Percentiles rank a stretch among this genome's conserved stretches.
phyloP scores from a whole-genome alignment of 2,797 vertebrate species.

The Tokudaia muenninki region DNA sequence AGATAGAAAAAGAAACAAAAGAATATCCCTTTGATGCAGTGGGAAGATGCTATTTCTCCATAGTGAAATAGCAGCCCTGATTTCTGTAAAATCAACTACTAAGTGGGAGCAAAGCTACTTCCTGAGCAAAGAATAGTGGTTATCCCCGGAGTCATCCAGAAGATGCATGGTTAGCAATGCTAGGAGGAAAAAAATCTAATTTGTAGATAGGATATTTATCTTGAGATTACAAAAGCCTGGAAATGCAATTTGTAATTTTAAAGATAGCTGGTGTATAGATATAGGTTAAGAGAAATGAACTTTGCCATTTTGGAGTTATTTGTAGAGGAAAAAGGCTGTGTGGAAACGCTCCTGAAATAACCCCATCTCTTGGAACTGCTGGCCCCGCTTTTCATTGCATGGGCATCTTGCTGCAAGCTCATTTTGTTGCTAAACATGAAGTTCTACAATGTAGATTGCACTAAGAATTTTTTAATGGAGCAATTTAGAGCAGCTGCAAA shows the following conservation, averaged over 20 bases:
- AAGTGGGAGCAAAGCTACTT: constrained; percentile 64
- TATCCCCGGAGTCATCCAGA: constrained; percentile 67
- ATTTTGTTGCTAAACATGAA: constrained; percentile 80
- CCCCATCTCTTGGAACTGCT: constrained; percentile 68
- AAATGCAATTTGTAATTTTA: constrained; percentile 75
- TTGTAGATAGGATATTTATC: constrained; percentile 72
- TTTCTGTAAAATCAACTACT: constrained; percentile 75
- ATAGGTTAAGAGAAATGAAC: constrained; percentile 75
- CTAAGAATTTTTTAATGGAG: constrained; percentile 74
- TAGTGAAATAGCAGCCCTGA: constrained; percentile 66
- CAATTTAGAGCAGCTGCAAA: constrained; percentile 74
- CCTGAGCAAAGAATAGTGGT: constrained; percentile 56
- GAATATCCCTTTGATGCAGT: constrained; percentile 60
- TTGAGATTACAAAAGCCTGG: constrained; percentile 72
- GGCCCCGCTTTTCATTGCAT: constrained; percentile 67
- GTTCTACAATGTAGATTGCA: constrained; percentile 76
- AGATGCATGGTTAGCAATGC: constrained; percentile 72
- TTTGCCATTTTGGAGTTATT: constrained; percentile 48
- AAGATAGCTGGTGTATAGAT: constrained; percentile 43
- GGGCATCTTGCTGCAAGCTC: constrained; percentile 58
- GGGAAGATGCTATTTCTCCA: constrained; percentile 73
- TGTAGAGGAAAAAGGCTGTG: neutral
- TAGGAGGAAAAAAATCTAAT: constrained; percentile 66
- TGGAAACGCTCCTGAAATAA: constrained; percentile 62
- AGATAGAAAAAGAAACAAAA: constrained; percentile 76